Conservation (phyloP, 1,140 invertebrate species). For the Panonychus citri region DNA sequence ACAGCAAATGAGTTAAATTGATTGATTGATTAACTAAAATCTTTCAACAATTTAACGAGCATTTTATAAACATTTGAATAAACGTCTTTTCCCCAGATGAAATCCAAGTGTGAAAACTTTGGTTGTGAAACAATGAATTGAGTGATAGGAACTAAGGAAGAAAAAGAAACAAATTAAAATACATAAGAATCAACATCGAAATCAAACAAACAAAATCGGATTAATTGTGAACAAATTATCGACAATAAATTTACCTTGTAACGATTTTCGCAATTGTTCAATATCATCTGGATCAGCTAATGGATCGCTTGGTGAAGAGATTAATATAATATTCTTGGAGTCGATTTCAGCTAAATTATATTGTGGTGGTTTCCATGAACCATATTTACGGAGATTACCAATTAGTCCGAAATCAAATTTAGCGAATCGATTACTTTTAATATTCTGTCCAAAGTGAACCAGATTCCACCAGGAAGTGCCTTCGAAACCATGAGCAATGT, state of each 20-base stretch:
- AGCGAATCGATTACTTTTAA: not conserved
- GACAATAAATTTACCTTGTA: not conserved
- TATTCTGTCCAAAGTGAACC: constrained; percentile 28
- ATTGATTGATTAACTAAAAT: too few species aligned
- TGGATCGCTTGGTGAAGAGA: constrained; percentile 1
- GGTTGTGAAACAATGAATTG: too few species aligned
- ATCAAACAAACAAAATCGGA: too few species aligned
- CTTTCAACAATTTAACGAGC: too few species aligned
- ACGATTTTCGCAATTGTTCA: not conserved
- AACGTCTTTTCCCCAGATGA: too few species aligned
- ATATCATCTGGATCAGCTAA: constrained; percentile 3
- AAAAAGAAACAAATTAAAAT: too few species aligned
- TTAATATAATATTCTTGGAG: constrained; percentile 1
- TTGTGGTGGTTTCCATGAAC: not conserved
- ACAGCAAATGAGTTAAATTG: too few species aligned
- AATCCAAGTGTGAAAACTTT: too few species aligned
- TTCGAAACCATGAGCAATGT: constrained; percentile 52
- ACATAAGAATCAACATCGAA: too few species aligned
- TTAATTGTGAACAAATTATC: too few species aligned
- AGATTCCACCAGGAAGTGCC: constrained; percentile 54
- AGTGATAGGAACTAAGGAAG: too few species aligned
- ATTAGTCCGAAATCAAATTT: not conserved
- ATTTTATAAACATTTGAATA: not conserved
- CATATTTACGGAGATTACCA: not conserved
- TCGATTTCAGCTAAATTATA: not conserved